Evolutionary conservation across 1,140 invertebrate species (phyloP).

Genomic region (Sycophaga agraensis): DNA sequence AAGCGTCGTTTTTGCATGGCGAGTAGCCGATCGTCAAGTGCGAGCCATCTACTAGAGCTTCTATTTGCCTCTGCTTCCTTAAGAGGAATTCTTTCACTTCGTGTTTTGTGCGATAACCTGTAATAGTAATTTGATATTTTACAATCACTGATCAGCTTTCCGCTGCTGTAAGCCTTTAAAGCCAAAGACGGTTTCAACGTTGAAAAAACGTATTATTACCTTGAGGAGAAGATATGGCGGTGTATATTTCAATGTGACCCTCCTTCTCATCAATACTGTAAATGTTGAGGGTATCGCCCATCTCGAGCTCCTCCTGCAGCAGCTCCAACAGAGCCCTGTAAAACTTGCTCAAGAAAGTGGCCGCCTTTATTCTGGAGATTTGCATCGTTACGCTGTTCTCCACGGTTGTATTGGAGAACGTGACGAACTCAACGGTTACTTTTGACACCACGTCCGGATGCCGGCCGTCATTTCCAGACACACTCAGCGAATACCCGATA

Average conservation of each 20-base stretch:
- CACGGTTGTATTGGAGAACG: constrained; percentile 78
- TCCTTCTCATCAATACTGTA: constrained; percentile 74
- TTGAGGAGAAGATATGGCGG: constrained; percentile 63
- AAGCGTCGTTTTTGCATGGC: constrained; percentile 66
- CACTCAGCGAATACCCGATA: constrained; percentile 72
- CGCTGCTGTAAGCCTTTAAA: no score
- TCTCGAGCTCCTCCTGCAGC: constrained; percentile 65
- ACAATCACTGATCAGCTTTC: constrained; percentile 5
- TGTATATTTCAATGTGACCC: constrained; percentile 63
- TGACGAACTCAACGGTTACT: constrained; percentile 77
- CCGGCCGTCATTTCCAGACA: constrained; percentile 86
- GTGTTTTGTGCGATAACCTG: constrained; percentile 63
- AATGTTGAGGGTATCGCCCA: constrained; percentile 67
- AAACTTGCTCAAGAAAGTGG: constrained; percentile 72
- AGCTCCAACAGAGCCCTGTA: constrained; percentile 74
- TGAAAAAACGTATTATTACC: no score
- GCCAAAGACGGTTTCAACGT: no score
- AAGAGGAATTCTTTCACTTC: constrained; percentile 66
- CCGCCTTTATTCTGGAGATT: constrained; percentile 71
- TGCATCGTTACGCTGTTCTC: constrained; percentile 79
- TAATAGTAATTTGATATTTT: not conserved
- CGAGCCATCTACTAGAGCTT: constrained; percentile 63
- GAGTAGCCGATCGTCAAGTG: constrained; percentile 69
- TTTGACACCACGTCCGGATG: constrained; percentile 82
- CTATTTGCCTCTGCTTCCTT: constrained; percentile 66